A percentile compares a stretch with the other conserved stretches of the same genome.
phyloP scores from a whole-genome alignment of 2,113 vertebrate genomes.

The Ibidorhyncha struthersii region DNA sequence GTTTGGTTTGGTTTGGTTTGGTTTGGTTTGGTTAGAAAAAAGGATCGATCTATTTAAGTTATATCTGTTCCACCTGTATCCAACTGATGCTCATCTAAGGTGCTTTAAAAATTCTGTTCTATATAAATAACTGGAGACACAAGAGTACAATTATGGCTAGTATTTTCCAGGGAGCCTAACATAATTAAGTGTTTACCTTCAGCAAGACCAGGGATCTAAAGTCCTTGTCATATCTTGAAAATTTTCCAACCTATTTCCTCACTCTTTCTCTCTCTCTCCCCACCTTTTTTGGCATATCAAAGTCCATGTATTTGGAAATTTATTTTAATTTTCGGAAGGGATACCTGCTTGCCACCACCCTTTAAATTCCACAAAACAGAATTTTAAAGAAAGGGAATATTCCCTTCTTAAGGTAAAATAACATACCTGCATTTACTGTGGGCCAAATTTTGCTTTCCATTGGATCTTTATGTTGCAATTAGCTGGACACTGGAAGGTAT shows the following conservation, averaged over 20 bases:
- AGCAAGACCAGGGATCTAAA: not conserved
- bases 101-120: not conserved
- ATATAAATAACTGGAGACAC: not conserved
- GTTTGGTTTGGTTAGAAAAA: too few relatives aligned
- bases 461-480: not conserved
- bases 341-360: not conserved
- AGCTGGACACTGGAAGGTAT: not conserved
- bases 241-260: not conserved
- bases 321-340: not conserved
- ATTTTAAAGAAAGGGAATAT: not conserved
- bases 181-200: not conserved
- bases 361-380: not conserved
- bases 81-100: not conserved
- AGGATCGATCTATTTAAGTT: not conserved
- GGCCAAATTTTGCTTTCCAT: not conserved
- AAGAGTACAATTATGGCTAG: not conserved
- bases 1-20: too few relatives aligned
- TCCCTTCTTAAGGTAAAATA: not conserved
- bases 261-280: not conserved
- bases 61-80: not conserved
- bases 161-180: not conserved
- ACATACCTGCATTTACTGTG: not conserved
- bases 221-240: not conserved
- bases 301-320: not conserved
- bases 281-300: not conserved